Evolutionary conservation across 2,888 invertebrate species (phyloP).

Genomic region (Drosophila koepferae): DNA sequence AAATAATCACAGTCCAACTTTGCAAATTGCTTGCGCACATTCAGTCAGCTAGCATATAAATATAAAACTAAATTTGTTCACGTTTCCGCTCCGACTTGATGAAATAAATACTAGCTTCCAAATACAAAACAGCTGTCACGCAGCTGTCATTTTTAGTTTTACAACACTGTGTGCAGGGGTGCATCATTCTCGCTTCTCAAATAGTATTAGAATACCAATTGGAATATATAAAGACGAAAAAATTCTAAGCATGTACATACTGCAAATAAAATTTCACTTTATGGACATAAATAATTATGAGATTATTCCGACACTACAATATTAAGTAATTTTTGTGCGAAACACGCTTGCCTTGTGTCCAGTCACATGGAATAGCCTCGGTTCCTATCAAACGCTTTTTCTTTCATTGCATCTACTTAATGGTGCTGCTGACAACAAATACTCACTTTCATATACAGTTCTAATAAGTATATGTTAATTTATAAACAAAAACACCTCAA

Average conservation of each 20-base stretch:
- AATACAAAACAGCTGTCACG: conserved; percentile 65
- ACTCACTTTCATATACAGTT: neutral
- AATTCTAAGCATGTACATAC: neutral
- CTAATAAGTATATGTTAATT: neutral
- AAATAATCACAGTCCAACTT: conserved; percentile 38
- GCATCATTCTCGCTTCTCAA: neutral
- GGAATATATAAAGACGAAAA: conserved; percentile 1
- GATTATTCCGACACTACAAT: neutral
- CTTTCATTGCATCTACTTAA: neutral
- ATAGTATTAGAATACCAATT: neutral
- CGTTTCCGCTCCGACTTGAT: conserved; percentile 35
- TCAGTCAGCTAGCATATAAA: conserved; percentile 2
- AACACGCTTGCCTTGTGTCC: neutral
- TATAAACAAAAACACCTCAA: conserved; percentile 30
- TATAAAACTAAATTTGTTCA: conserved; percentile 28
- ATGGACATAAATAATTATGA: neutral
- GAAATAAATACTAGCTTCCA: conserved; percentile 35
- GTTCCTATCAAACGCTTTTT: neutral
- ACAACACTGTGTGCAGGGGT: conserved; percentile 40
- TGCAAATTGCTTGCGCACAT: conserved; percentile 26
- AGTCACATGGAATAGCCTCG: conserved; percentile 41
- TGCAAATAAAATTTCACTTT: neutral
- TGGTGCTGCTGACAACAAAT: neutral
- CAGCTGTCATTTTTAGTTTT: conserved; percentile 28
- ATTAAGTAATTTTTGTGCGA: neutral